Percentiles rank a stretch among this genome's conserved stretches.
phyloP scores from a whole-genome alignment of 1,140 invertebrate genomes.

The Calycopis cecrops region DNA sequence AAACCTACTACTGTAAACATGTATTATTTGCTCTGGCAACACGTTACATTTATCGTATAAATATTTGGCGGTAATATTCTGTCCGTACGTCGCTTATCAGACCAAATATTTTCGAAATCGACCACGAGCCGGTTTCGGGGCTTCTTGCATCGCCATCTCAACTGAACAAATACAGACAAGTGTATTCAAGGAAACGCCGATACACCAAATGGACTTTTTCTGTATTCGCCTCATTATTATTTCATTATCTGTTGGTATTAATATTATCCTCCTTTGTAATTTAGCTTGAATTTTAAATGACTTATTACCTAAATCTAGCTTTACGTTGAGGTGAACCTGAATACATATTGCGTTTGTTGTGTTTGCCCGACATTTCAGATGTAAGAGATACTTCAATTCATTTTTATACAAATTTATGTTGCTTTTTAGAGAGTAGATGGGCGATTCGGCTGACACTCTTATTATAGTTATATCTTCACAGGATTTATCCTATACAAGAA shows the following conservation, averaged over 20 bases:
- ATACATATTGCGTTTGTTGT: too few species aligned
- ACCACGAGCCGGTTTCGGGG: conserved; percentile 55
- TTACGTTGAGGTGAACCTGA: too few species aligned
- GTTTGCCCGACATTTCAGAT: too few species aligned
- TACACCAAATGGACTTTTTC: conserved; percentile 48
- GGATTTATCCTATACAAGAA: too few species aligned
- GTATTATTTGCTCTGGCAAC: background rate
- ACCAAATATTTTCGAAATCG: conserved; percentile 64
- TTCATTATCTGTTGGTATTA: background rate
- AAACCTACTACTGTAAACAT: background rate
- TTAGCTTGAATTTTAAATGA: too few species aligned
- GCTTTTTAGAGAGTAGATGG: too few species aligned
- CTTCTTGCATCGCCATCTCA: conserved; percentile 61
- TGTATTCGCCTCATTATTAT: conserved; percentile 4
- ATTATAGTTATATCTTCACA: too few species aligned
- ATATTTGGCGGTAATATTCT: conserved; percentile 14
- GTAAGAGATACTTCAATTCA: too few species aligned
- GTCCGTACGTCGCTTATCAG: conserved; percentile 43
- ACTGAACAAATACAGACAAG: conserved; percentile 61
- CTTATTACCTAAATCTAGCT: too few species aligned
- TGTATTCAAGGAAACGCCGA: conserved; percentile 60
- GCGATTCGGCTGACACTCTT: too few species aligned
- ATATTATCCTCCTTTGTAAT: too few species aligned
- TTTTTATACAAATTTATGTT: too few species aligned
- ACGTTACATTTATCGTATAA: background rate